Base-by-base conservation (phyloP, 1,140 invertebrate species). In the Oscheius sp. region DNA sequence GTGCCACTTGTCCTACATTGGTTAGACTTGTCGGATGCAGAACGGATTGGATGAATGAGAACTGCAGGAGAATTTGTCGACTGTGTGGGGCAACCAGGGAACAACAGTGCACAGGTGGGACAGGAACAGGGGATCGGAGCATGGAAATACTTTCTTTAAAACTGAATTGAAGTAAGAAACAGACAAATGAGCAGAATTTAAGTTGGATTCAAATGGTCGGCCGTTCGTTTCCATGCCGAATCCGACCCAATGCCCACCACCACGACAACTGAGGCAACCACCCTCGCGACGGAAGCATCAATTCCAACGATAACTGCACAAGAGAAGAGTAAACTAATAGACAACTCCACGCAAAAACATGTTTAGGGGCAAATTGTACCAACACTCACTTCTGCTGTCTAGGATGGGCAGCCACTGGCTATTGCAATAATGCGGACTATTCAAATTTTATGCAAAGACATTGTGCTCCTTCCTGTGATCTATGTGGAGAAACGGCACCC, bases 11-110 rank as follows among this genome's bases (percentile, higher is more conserved):
- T 67, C 18, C 74, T 70, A 71, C 45, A 49, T n/a, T 36, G 59
- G 15, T 67, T 55, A 15, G 74, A 69, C 7, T 63, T 74, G 62
- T 76, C 71, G 49, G 42, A 35, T 1, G 38, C 42, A n/a, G 73
- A 74, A 20, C 23, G 20, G 20, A 28, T 68, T 76, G 74, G 74
- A 76, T 76, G 74, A 49, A 70, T 32, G 74, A 76, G 62, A 76
- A 76, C 31, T 76, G 74, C 32, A 36, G 74, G 18, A 61, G 58
- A 23, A 68, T 45, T 64, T 76, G 74, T 35, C 59, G 58, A 31
- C 63, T 49, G 46, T 76, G 74, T 45, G 38, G 61, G 1, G 28
- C 20, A 36, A 10, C 38, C 38, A 7, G 38, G 38, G n/a, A 10
- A 42, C 38, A 42, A 42, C 38, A 42, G n/a, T 42, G 38, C 38